A percentile compares a stretch with the other conserved stretches of the same genome.
These are phyloP conservation scores for Apis florea DNA, from an alignment of 1,140 invertebrate species.

Conservation along the genomic window DNA sequence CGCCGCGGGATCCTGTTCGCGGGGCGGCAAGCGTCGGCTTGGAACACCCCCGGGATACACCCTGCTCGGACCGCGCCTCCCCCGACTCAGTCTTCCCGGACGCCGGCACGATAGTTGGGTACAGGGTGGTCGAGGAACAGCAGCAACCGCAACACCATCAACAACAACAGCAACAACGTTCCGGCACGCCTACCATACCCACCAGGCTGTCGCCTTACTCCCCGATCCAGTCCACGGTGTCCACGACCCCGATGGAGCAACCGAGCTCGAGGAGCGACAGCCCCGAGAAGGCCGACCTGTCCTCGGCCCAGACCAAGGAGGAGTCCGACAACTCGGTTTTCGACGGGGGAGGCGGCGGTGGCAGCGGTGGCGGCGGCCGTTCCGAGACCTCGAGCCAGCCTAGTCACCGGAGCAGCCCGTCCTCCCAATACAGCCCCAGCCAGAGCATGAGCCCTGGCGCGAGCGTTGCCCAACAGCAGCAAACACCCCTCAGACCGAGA, in stretches of 20 bases:
- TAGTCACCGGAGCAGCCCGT: slow-evolving; percentile 77
- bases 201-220: slow-evolving; percentile 77
- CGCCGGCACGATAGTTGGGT: slow-evolving; percentile 56
- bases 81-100: slow-evolving; percentile 79
- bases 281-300: slow-evolving; percentile 73
- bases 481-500: slow-evolving; percentile 70
- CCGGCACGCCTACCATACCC: slow-evolving; percentile 60
- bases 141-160: slow-evolving; percentile 64
- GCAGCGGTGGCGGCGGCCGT: slow-evolving; percentile 66
- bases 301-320: slow-evolving; percentile 78
- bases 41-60: slow-evolving; percentile 63
- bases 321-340: slow-evolving; percentile 81
- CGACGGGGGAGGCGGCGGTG: slow-evolving; percentile 74
- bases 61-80: slow-evolving; percentile 75
- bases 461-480: slow-evolving; percentile 59
- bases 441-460: slow-evolving; percentile 74
- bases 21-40: slow-evolving; percentile 51
- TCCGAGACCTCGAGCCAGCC: slow-evolving; percentile 67
- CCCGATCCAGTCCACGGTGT: slow-evolving; percentile 73
- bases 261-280: slow-evolving; percentile 72
- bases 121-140: slow-evolving; percentile 73
- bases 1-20: slow-evolving; percentile 67
- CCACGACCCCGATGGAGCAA: slow-evolving; percentile 75
- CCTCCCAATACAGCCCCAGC: slow-evolving; percentile 74
- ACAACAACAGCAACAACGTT: slow-evolving; percentile 67